Conservation (phyloP, 1,140 invertebrate genomes). For the Oryctes rhinoceros region DNA sequence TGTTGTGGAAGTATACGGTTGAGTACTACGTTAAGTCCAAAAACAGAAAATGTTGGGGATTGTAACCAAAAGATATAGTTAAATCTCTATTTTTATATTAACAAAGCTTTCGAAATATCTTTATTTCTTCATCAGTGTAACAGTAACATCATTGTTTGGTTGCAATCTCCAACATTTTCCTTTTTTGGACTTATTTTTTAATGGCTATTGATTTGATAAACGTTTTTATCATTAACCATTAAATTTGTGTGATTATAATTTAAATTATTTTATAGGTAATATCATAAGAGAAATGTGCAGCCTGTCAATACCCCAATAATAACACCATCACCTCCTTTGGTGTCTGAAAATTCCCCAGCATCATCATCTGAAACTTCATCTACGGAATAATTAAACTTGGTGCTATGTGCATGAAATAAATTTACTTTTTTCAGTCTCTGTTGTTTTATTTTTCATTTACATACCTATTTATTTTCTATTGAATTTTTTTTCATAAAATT, state of each 20-base stretch:
- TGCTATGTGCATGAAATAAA: slow-evolving; percentile 27
- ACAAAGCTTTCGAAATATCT: slow-evolving; percentile 22
- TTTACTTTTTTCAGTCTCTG: slow-evolving; percentile 28
- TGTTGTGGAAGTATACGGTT: no score
- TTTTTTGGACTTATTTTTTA: slow-evolving; percentile 26
- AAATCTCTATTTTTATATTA: slow-evolving; percentile 29
- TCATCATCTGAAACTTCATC: slow-evolving; percentile 29
- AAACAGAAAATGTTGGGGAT: slow-evolving; percentile 13
- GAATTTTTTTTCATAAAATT: slow-evolving; percentile 21
- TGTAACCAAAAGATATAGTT: slow-evolving; percentile 31
- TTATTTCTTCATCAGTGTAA: slow-evolving; percentile 28
- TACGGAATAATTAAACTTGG: slow-evolving; percentile 16
- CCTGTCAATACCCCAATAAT: slow-evolving; percentile 11
- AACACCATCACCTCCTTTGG: slow-evolving; percentile 28
- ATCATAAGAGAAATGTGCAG: slow-evolving; percentile 26
- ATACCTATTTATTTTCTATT: slow-evolving; percentile 32
- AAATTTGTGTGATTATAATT: no score
- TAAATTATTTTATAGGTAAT: slow-evolving; percentile 15
- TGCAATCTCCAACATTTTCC: slow-evolving; percentile 16
- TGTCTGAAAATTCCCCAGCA: slow-evolving; percentile 19
- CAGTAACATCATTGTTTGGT: no score
- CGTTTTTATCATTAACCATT: slow-evolving; percentile 27
- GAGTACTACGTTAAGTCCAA: no score
- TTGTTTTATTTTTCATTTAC: slow-evolving; percentile 32
- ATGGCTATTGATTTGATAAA: slow-evolving; percentile 25